Percentiles rank a stretch among this genome's conserved stretches.
These are phyloP conservation scores for Phycodurus eques DNA, from an alignment of 2,113 vertebrate genomes.

Conservation along the genomic window DNA sequence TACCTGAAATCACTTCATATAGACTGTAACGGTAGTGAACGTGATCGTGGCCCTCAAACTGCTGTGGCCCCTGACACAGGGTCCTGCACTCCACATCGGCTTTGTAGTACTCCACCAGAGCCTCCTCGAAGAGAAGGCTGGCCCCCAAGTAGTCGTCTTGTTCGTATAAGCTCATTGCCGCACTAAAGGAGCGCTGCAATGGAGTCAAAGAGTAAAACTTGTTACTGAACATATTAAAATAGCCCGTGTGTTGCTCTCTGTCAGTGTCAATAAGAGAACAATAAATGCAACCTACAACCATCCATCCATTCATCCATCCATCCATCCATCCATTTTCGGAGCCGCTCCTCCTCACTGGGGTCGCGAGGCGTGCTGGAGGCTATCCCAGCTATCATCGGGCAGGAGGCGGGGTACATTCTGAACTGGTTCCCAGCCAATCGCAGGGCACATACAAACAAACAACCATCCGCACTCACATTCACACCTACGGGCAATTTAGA, in stretches of 20 bases:
- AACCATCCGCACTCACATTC: too few species aligned
- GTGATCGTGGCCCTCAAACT: slow-evolving; percentile 82
- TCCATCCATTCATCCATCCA: background rate
- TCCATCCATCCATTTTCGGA: background rate
- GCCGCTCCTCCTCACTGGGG: too few species aligned
- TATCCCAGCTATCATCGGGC: too few species aligned
- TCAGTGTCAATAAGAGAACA: background rate
- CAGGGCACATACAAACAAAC: too few species aligned
- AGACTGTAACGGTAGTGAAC: slow-evolving; percentile 82
- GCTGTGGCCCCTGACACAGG: slow-evolving; percentile 85
- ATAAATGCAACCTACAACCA: background rate
- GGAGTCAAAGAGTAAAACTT: background rate
- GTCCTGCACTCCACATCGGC: slow-evolving; percentile 85
- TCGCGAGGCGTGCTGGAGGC: too few species aligned
- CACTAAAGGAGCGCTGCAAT: slow-evolving; percentile 80
- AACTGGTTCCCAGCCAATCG: too few species aligned
- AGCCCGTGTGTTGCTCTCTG: background rate
- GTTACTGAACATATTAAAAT: background rate
- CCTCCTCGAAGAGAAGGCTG: slow-evolving; percentile 80
- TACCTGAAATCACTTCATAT: slow-evolving; percentile 91
- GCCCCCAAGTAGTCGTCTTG: slow-evolving; percentile 75
- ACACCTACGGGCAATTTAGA: too few species aligned
- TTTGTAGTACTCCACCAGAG: slow-evolving; percentile 80
- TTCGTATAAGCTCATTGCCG: slow-evolving; percentile 82
- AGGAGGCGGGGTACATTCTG: too few species aligned